These are phyloP conservation scores for Chelonia mydas DNA, from an alignment of 2,797 vertebrate genomes.

Conservation along the genomic window DNA sequence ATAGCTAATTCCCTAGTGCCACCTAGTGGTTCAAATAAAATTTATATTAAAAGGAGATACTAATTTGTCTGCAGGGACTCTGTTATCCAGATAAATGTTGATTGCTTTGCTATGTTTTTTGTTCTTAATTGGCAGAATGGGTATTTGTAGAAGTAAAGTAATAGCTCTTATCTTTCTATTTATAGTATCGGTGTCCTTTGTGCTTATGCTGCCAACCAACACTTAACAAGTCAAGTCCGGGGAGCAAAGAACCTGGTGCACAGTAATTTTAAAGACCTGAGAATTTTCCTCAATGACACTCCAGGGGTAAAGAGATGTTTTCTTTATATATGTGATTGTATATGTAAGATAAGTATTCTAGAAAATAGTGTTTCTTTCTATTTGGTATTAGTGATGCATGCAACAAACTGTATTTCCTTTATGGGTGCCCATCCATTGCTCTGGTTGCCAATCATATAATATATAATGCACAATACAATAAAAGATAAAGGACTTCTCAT, in stretches of 20 bases:
- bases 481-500: neutral
- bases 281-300: slow-evolving; percentile 86
- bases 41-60: neutral
- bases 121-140: neutral
- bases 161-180: slow-evolving; percentile 22
- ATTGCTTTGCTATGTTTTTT: neutral
- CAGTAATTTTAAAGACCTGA: slow-evolving; percentile 94
- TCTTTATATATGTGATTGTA: neutral
- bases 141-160: neutral
- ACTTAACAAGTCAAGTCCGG: slow-evolving; percentile 89
- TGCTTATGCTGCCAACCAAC: slow-evolving; percentile 92
- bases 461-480: neutral
- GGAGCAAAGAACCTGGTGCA: slow-evolving; percentile 87
- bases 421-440: neutral
- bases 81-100: neutral
- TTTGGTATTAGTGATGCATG: neutral
- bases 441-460: neutral
- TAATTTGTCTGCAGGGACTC: neutral
- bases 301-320: slow-evolving; percentile 84
- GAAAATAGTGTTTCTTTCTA: neutral
- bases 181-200: slow-evolving; percentile 90
- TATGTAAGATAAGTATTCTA: neutral
- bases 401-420: neutral
- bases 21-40: neutral
- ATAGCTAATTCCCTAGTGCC: neutral